A percentile compares a stretch with the other conserved stretches of the same genome.
These are phyloP conservation scores for Epirrhoe alternata DNA, from an alignment of 2,888 invertebrate species.

Conservation along the genomic window DNA sequence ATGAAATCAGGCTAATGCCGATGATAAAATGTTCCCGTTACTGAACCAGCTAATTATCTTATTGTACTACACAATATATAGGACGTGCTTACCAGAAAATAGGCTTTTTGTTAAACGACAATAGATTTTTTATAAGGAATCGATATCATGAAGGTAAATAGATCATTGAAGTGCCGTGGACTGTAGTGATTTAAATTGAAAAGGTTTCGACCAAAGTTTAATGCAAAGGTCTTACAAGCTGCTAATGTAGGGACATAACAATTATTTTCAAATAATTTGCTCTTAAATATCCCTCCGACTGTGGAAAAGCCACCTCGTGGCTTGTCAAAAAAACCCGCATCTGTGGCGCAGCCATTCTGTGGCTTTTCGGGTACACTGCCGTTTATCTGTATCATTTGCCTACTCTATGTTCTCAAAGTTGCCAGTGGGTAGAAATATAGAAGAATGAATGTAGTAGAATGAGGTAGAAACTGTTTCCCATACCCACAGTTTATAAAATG, in stretches of 20 bases:
- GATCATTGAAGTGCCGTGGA: conserved; percentile 62
- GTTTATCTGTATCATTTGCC: no score
- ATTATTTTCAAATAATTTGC: neutral
- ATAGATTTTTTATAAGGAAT: conserved; percentile 68
- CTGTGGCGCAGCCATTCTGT: no score
- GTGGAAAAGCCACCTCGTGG: no score
- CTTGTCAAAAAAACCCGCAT: no score
- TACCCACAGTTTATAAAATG: no score
- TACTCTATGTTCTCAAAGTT: no score
- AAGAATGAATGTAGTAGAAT: no score
- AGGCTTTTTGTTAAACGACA: conserved; percentile 75
- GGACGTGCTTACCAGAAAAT: conserved; percentile 78
- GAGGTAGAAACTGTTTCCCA: no score
- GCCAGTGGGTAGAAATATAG: no score
- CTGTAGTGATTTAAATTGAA: conserved; percentile 40
- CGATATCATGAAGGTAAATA: conserved; percentile 73
- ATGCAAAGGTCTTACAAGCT: neutral
- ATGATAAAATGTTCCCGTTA: conserved; percentile 77
- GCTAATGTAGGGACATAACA: neutral
- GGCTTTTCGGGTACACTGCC: no score
- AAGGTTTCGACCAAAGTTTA: conserved; percentile 21
- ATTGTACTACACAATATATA: conserved; percentile 75
- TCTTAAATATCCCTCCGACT: no score
- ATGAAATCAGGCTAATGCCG: conserved; percentile 67
- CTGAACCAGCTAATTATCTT: conserved; percentile 79